Evolutionary conservation across 2,113 vertebrate species (phyloP), one percentile per base, ranked within the genome.

Genomic region (Aplodontia rufa): DNA sequence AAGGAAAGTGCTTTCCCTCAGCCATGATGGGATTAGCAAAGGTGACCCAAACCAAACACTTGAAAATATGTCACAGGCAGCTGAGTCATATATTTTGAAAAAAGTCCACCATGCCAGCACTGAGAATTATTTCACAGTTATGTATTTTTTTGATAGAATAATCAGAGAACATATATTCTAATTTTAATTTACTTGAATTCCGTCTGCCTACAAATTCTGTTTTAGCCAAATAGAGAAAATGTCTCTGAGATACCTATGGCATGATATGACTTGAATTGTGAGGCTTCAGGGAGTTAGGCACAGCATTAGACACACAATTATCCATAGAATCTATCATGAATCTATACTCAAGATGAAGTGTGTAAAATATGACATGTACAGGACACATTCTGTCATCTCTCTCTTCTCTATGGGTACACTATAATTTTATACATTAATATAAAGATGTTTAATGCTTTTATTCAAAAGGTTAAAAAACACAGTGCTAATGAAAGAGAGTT

Each of bases 11-110:
- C 13, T 47, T 90, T 91, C n/a, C 30, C 53, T 84, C 37, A 19
- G 42, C 8, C 49, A 0, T 11, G 37, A 51, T 68, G 68, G 76
- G 30, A 87, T 64, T 75, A 76, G 60, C 51, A 68, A 90, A 87
- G n/a, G 53, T 66, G 78, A 93, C 84, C 69, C 83, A 86, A 76
- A 69, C 8, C 28, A 82, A 79, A 78, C 7, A 82, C 60, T 22
- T 10, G 13, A 93, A 64, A 68, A n/a, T 0, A 45, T 72, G 0
- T 3, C 6, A 78, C 60, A 82, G 68, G 90, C 78, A 88, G 32
- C 75, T 92, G 87, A 75, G 64, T 87, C 1, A 32, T 26, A 30
- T 35, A 89, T 95, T 96, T 82, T 0, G 86, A 97, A 97, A 94
- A 58, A 42, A 10, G 60, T 20, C 83, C 37, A 79, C 10, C 28